These are phyloP conservation scores for Furnarius figulus DNA, from an alignment of 2,113 vertebrate species.

Conservation along the genomic window DNA sequence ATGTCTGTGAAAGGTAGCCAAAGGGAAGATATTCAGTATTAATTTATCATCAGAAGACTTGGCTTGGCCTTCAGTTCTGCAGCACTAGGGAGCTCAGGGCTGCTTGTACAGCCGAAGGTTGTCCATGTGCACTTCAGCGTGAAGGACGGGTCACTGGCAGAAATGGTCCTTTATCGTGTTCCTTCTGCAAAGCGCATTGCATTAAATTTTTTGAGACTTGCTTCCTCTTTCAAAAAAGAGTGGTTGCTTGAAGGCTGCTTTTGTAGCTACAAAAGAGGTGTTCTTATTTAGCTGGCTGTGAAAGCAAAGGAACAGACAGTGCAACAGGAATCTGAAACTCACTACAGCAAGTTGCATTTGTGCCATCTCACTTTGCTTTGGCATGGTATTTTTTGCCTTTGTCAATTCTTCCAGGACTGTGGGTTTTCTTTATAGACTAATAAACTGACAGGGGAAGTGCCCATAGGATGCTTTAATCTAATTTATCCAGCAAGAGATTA, in stretches of 20 bases:
- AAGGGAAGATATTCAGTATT: background rate
- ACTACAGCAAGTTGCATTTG: background rate
- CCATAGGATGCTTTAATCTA: background rate
- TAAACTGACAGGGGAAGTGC: background rate
- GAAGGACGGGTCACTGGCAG: background rate
- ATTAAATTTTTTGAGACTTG: background rate
- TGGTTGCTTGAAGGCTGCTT: background rate
- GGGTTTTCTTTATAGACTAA: background rate
- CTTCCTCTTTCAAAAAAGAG: background rate
- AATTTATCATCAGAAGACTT: background rate
- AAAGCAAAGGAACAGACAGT: background rate
- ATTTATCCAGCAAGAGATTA: background rate
- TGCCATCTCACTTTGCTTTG: background rate
- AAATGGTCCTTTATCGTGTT: background rate
- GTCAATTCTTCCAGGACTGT: background rate
- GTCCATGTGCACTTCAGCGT: fast-evolving
- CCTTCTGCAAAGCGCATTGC: background rate
- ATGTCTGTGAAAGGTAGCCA: background rate
- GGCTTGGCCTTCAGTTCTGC: background rate
- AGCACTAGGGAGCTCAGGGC: background rate
- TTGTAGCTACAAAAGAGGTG: background rate
- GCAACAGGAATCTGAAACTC: background rate
- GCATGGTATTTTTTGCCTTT: background rate
- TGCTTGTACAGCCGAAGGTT: fast-evolving
- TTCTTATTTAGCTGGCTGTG: background rate